Conservation (phyloP, 2,888 invertebrate species). For the Cephus pygmeus region DNA sequence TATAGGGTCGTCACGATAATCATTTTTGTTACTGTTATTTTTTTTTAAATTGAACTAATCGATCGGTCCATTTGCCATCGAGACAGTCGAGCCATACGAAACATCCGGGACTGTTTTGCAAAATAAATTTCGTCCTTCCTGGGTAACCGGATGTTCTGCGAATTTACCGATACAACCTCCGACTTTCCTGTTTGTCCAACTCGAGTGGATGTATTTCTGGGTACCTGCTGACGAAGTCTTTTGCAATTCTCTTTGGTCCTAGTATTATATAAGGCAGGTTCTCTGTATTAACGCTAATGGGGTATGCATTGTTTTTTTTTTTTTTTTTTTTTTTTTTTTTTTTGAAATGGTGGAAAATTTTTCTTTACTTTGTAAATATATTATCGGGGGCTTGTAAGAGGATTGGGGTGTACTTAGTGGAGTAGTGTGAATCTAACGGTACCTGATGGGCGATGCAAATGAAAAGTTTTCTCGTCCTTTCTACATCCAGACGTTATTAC, state of each 20-base stretch:
- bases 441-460: conserved; percentile 18
- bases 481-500: conserved; percentile 28
- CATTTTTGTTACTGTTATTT: neutral
- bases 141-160: conserved; percentile 34
- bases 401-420: neutral
- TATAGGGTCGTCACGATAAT: neutral
- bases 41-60: neutral
- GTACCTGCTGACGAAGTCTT: conserved; percentile 29
- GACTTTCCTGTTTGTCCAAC: conserved; percentile 22
- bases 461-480: conserved; percentile 37
- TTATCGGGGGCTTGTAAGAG: neutral
- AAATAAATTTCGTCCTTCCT: conserved; percentile 13
- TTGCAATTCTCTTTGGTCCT: conserved; percentile 27
- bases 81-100: neutral
- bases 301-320: conserved; percentile 5
- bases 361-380: neutral
- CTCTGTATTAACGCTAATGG: neutral
- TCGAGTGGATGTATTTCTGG: conserved; percentile 24
- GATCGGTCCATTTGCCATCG: neutral
- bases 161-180: conserved; percentile 19
- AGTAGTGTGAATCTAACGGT: neutral
- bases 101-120: conserved; percentile 5
- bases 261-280: neutral
- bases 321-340: conserved; percentile 9
- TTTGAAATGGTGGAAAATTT: too few species aligned